Conservation (phyloP, 2,797 vertebrate species). For the Ambastaia sidthimunki region DNA sequence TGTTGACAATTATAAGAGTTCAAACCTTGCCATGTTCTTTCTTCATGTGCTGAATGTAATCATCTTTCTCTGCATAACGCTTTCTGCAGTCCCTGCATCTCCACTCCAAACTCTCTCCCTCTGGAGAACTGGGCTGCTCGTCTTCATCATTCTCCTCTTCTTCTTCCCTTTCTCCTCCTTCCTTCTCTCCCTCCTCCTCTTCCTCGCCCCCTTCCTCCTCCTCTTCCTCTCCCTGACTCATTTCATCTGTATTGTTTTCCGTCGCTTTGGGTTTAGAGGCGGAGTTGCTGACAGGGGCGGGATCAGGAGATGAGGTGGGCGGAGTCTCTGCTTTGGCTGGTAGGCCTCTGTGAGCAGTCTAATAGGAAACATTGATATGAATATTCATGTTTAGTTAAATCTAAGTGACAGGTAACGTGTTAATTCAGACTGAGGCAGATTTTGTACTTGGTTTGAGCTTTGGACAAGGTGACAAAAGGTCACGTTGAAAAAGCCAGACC, state of each 20-base stretch:
- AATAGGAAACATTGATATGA: conserved; percentile 22
- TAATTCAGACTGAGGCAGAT: not conserved
- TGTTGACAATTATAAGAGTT: fast-evolving
- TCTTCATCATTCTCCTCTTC: conserved; percentile 84
- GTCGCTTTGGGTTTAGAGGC: conserved; percentile 70
- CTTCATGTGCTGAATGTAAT: conserved; percentile 93
- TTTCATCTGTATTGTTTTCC: conserved; percentile 67
- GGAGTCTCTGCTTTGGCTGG: conserved; percentile 75
- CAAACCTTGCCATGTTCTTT: conserved; percentile 93
- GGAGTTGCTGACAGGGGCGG: conserved; percentile 60
- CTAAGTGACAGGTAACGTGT: not conserved
- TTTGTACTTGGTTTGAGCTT: conserved; percentile 68
- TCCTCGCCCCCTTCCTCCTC: conserved; percentile 80
- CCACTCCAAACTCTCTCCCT: conserved; percentile 84
- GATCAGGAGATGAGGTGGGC: conserved; percentile 63
- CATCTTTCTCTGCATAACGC: conserved; percentile 89
- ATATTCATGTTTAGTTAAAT: not conserved
- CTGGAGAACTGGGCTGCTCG: conserved; percentile 73
- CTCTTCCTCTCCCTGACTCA: conserved; percentile 64
- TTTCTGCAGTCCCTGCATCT: conserved; percentile 91
- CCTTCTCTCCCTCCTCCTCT: conserved; percentile 72
- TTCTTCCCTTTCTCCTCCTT: conserved; percentile 71
- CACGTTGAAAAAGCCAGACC: conserved; percentile 70
- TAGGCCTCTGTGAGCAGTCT: conserved; percentile 80
- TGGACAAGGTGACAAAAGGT: conserved; percentile 57